Percentiles rank a stretch among this genome's conserved stretches.
These are phyloP conservation scores for Euwallacea fornicatus DNA, from an alignment of 1,140 invertebrate genomes.

Conservation along the genomic window DNA sequence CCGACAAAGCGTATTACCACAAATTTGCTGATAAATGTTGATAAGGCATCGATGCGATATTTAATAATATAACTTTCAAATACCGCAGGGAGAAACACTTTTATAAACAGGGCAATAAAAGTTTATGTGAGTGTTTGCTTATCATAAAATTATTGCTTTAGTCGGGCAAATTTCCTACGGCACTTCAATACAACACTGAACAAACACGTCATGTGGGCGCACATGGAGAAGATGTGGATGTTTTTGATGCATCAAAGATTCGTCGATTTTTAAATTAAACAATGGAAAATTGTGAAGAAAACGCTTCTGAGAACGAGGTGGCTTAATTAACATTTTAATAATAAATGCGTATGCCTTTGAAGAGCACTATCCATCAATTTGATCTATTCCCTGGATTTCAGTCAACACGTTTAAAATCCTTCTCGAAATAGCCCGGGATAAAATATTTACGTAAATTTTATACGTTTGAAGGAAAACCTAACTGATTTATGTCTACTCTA, in stretches of 20 bases:
- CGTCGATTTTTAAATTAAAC: too few species aligned
- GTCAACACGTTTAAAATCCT: conserved; percentile 20
- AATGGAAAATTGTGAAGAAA: too few species aligned
- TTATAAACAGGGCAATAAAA: conserved; percentile 36
- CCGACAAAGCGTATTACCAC: conserved; percentile 33
- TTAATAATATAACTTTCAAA: conserved; percentile 35
- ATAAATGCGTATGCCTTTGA: not conserved
- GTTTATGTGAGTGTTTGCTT: conserved; percentile 31
- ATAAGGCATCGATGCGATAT: conserved; percentile 35
- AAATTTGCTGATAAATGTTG: conserved; percentile 35
- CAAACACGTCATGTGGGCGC: too few species aligned
- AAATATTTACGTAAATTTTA: conserved; percentile 31
- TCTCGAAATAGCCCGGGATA: conserved; percentile 23
- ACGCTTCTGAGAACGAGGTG: too few species aligned
- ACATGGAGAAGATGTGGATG: too few species aligned
- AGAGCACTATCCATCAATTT: not conserved
- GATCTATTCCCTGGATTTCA: conserved; percentile 9
- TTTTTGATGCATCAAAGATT: too few species aligned
- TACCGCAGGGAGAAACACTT: conserved; percentile 29
- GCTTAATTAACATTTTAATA: too few species aligned
- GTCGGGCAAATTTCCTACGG: conserved; percentile 7
- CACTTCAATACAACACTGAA: not conserved
- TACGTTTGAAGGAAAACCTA: conserved; percentile 6
- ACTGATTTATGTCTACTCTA: conserved; percentile 24
- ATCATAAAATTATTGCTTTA: conserved; percentile 27